These are phyloP conservation scores for Meloidogyne floridensis DNA, from an alignment of 1,140 invertebrate species.

Conservation along the genomic window DNA sequence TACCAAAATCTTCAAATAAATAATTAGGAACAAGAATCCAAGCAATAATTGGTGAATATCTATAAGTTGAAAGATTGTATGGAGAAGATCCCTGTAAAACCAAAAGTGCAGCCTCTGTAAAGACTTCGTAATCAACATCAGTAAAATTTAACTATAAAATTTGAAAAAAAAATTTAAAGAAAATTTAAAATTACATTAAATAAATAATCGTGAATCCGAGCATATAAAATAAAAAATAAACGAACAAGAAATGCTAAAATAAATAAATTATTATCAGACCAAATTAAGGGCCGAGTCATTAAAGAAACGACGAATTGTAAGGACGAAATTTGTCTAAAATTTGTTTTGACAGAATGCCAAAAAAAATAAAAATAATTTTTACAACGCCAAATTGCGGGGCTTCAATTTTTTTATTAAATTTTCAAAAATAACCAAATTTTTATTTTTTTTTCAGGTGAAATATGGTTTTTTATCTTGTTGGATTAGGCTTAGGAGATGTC, in stretches of 20 bases:
- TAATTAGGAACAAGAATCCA: slow-evolving; percentile 83
- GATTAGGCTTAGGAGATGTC: slow-evolving; percentile 89
- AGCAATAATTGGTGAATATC: slow-evolving; percentile 90
- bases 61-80: slow-evolving; percentile 84
- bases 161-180: slow-evolving; percentile 67
- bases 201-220: slow-evolving; percentile 60
- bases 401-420: background rate
- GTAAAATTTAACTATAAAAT: slow-evolving; percentile 78
- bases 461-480: slow-evolving; percentile 87
- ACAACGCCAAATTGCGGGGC: slow-evolving; percentile 64
- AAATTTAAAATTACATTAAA: slow-evolving; percentile 53
- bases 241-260: slow-evolving; percentile 46
- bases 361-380: slow-evolving; percentile 66
- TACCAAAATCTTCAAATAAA: slow-evolving; percentile 67
- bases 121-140: slow-evolving; percentile 94
- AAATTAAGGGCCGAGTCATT: background rate
- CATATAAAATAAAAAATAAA: slow-evolving; percentile 57
- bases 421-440: slow-evolving; percentile 69
- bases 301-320: background rate
- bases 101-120: slow-evolving; percentile 85
- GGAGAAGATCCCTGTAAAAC: slow-evolving; percentile 79
- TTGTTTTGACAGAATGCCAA: too few relatives aligned
- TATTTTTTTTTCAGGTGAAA: background rate
- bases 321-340: too few relatives aligned
- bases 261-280: slow-evolving; percentile 13